These are phyloP conservation scores for Vannuccia rotundouncinata DNA, from an alignment of 2,888 invertebrate species.

Conservation along the genomic window DNA sequence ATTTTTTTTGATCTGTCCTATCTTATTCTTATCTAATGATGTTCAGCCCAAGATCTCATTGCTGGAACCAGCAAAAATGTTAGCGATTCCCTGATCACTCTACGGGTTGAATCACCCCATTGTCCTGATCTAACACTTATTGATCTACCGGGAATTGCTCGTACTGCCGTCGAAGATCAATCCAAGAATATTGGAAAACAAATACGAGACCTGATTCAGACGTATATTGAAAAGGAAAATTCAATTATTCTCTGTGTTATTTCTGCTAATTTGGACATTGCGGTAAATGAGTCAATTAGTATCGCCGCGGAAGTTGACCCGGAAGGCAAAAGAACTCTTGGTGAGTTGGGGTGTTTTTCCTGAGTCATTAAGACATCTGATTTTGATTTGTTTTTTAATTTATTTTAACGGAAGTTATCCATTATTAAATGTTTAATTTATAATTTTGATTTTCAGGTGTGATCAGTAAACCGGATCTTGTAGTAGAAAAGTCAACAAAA, in stretches of 20 bases:
- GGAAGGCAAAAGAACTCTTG: constrained; percentile 36
- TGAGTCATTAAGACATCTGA: too few species aligned
- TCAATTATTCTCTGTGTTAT: constrained; percentile 41
- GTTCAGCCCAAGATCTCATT: constrained; percentile 39
- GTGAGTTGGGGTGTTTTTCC: too few species aligned
- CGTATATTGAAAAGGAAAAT: constrained; percentile 36
- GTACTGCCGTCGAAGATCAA: constrained; percentile 35
- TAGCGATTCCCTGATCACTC: constrained; percentile 37
- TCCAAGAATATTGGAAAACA: constrained; percentile 24
- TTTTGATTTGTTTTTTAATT: too few species aligned
- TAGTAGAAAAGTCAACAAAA: too few species aligned
- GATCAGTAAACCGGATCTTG: too few species aligned
- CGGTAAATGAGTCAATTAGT: constrained; percentile 40
- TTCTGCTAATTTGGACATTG: constrained; percentile 40
- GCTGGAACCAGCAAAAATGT: constrained; percentile 1
- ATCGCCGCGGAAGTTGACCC: constrained; percentile 39
- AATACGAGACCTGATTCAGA: constrained; percentile 29
- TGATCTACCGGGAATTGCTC: constrained; percentile 41
- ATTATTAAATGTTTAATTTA: too few species aligned
- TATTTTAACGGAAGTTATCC: too few species aligned
- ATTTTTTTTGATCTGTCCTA: too few species aligned
- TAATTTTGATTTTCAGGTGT: too few species aligned
- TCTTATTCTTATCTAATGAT: too few species aligned
- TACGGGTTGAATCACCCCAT: constrained; percentile 28
- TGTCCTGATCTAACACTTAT: constrained; percentile 41